Evolutionary conservation across 92 coral and sea anemone genomes (phyloP).

Genomic region (Epizoanthus scotinus): DNA sequence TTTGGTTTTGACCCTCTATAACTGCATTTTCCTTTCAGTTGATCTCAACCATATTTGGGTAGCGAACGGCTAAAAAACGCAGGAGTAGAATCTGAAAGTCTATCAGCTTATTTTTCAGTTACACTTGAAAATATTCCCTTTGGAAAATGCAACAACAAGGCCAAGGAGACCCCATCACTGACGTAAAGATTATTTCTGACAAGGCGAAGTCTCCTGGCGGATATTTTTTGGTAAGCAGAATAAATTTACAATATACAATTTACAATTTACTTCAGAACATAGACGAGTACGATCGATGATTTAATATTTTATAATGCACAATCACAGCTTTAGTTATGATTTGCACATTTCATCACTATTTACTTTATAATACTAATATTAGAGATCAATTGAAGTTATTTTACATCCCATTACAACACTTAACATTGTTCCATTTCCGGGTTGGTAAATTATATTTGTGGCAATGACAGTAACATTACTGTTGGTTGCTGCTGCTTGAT

Average conservation of each 20-base stretch:
- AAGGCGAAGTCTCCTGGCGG: constrained; percentile 78
- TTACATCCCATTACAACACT: too few species aligned
- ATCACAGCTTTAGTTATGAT: too few species aligned
- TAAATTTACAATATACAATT: not conserved
- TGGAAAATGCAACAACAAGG: constrained; percentile 29
- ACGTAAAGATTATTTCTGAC: constrained; percentile 75
- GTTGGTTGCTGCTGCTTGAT: not conserved
- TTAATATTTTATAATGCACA: too few species aligned
- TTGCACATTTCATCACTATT: too few species aligned
- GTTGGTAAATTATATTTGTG: too few species aligned
- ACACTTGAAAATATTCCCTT: not conserved
- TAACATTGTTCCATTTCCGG: too few species aligned
- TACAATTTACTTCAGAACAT: not conserved
- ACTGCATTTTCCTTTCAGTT: too few species aligned
- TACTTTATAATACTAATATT: too few species aligned
- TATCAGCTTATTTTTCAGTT: not conserved
- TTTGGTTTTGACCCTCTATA: not conserved
- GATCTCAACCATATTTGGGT: too few species aligned
- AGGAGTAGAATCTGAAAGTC: not conserved
- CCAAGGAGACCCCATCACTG: constrained; percentile 68
- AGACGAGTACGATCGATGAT: not conserved
- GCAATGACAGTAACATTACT: not conserved
- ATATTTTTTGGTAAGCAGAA: constrained; percentile 71
- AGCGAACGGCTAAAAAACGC: not conserved
- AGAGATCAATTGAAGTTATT: too few species aligned